Evolutionary conservation across 2,797 vertebrate species (phyloP).

Genomic region (Bryconaethiops microstoma): DNA sequence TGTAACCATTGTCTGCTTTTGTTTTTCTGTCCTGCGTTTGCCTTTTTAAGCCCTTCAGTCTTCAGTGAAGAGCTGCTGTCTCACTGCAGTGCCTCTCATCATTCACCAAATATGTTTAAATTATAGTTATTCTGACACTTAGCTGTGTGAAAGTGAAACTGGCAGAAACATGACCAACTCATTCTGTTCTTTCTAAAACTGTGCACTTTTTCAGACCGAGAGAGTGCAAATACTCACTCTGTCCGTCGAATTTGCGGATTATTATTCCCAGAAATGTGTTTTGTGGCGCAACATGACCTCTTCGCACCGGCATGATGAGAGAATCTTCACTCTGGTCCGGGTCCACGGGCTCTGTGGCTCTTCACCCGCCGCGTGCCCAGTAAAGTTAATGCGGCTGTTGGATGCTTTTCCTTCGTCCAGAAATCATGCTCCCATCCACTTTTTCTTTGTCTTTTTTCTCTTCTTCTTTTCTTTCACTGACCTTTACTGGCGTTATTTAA

Average conservation of each 20-base stretch:
- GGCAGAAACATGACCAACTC: not conserved
- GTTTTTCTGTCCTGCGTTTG: constrained; percentile 9
- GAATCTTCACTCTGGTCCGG: constrained; percentile 65
- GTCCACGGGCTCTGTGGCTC: constrained; percentile 73
- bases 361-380: constrained; percentile 60
- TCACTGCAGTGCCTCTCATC: not conserved
- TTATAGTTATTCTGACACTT: not conserved
- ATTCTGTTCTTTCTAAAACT: not conserved
- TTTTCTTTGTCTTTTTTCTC: not conserved
- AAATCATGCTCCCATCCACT: constrained; percentile 75
- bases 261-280: constrained; percentile 98
- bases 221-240: constrained; percentile 86
- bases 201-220: not conserved
- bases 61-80: not conserved
- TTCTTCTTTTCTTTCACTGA: constrained; percentile 50
- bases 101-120: not conserved
- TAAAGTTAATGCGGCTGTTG: constrained; percentile 81
- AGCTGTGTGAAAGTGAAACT: not conserved
- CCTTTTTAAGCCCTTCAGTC: not conserved
- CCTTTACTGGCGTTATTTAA: constrained; percentile 65
- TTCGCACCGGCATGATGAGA: constrained; percentile 95
- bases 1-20: constrained; percentile 5
- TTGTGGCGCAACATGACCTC: constrained; percentile 98
- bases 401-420: constrained; percentile 72
- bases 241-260: constrained; percentile 98